Base-by-base conservation (phyloP, 2,888 invertebrate species). In the Ferrisia virgata region DNA sequence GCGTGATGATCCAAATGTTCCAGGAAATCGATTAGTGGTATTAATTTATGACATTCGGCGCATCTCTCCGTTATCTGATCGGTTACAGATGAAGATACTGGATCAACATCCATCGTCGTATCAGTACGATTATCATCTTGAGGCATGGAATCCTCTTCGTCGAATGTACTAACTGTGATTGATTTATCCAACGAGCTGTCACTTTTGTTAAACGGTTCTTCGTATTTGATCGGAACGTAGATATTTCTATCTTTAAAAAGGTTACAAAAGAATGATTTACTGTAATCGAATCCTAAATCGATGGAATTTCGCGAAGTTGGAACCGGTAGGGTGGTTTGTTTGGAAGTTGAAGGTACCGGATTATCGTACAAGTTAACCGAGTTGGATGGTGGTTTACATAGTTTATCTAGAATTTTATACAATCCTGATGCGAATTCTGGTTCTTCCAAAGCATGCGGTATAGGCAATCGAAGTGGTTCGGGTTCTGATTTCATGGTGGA, bases 1-100 rank as follows among this genome's bases (percentile, higher is more conserved):
- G 94, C 91, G 88, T 97, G 97, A 88, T 92, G 96, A 89, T 97
- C 97, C 87, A 91, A 89, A 89, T 97, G 97, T 87, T 95, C 94
- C 0, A 90, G 88, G 86, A 93, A 90, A 85, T 93, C 93, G 85
- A 91, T 90, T 3, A 91, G 86, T 13, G 90, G 88, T 82, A 96
- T 89, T 85, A 88, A 89, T 87, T 92, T 91, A 33, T 91, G 90
- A 89, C 96, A 97, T 87, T 94, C 92, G 0, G 90, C 86, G 89
- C 96, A 97, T 72, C 36, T 33, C n/a, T 72, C 72, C 2, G n/a
- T 11, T 33, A 72, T 64, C 25, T 64, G 9, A 64, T 64, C 58
- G 58, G 28, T 28, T n/a, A 25, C 25, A 28, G 58, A 25, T 11
- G 58, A 64, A 25, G 58, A 25, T 25, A 25, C 58, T 25, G 58